Evolutionary conservation across 1,140 invertebrate species (phyloP), one percentile per base, ranked within the genome.

Genomic region (Vanessa atalanta): DNA sequence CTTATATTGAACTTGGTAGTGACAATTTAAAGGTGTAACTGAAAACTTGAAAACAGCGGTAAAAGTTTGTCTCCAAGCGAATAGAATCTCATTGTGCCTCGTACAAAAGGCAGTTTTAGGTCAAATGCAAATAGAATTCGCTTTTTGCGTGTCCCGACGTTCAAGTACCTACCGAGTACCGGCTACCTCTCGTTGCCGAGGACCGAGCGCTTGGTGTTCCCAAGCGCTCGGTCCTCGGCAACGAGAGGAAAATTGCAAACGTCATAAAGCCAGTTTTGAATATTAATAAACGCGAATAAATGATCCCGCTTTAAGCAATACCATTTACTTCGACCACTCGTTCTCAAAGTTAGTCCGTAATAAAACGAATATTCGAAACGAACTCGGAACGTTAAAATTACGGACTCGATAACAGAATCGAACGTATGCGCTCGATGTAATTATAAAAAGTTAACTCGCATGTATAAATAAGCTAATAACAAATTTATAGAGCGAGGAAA

Each of bases 91-190:
- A 80, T 80, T 75, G 73, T 79, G 65, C 50, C 71, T 20, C 63
- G 65, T 76, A 83, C 79, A 87, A 83, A 86, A 84, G 82, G 83
- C 76, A 80, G 79, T 88, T 87, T 82, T 83, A 86, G 84, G 88
- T 88, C 85, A 89, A 87, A 89, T 90, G 87, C 83, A 89, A 90
- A 89, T 90, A 87, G 73, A 82, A 84, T 85, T 87, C 82, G 83
- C 83, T 86, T 83, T 87, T 90, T 86, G 88, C 87, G 86, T 89
- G 85, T 85, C 82, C 83, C 70, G 79, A 82, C 82, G 74, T 82
- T 86, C 78, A 79, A 83, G 76, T 81, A 57, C 60, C 57, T 55
- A 7, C 43, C 60, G 16, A 69, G 72, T 47, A 23, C 47, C 31
- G 73, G 65, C 63, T 70, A 79, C 74, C 80, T 87, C 83, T 85